Evolutionary conservation across 2,113 vertebrate species (phyloP).

Genomic region (Lophochroa leadbeateri): DNA sequence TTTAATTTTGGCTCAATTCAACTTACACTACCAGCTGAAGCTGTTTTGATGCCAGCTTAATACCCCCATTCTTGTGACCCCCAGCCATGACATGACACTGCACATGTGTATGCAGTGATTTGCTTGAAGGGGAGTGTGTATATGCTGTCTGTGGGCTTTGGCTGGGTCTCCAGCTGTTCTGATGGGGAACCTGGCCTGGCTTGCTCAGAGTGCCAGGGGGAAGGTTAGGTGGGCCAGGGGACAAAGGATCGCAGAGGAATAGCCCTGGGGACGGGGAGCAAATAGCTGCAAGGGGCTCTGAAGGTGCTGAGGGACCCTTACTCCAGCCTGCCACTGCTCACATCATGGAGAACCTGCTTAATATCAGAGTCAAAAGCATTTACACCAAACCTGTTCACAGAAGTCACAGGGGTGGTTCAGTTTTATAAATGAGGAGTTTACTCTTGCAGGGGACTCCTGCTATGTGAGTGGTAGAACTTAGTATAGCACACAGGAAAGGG

Average conservation of each 20-base stretch:
- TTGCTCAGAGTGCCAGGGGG: rapidly evolving
- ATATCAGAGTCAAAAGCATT: background rate
- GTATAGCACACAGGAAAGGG: background rate
- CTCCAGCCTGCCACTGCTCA: background rate
- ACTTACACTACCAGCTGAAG: rapidly evolving
- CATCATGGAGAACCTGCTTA: background rate
- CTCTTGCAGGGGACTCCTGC: background rate
- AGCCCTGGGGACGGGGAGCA: rapidly evolving
- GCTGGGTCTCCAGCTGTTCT: background rate
- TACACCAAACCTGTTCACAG: rapidly evolving
- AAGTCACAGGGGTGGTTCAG: rapidly evolving
- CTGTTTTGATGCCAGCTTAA: rapidly evolving
- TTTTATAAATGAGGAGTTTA: background rate
- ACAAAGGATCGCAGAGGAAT: rapidly evolving
- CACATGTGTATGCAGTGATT: rapidly evolving
- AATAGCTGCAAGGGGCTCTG: background rate
- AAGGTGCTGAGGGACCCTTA: background rate
- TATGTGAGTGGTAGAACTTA: background rate
- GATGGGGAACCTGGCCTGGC: background rate
- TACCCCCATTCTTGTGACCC: rapidly evolving
- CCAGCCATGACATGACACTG: background rate
- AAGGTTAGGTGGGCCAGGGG: rapidly evolving
- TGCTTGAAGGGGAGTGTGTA: no score
- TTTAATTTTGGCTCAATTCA: background rate
- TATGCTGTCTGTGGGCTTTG: rapidly evolving